Base-by-base conservation (phyloP, 2,888 invertebrate genomes). In the Callyntrura guangdongensis region DNA sequence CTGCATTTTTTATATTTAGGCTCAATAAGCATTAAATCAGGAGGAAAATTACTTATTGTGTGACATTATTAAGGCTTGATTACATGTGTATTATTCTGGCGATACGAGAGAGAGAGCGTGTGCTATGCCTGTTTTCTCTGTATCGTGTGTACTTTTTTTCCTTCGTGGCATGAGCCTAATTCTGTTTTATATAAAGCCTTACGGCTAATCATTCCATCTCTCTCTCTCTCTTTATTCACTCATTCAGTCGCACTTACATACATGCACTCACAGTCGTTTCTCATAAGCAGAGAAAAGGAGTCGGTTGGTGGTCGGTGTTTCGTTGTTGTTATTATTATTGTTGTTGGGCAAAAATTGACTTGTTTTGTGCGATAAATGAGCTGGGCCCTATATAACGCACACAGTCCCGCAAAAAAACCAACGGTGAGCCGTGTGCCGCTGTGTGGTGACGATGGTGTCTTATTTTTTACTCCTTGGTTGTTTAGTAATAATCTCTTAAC, bases 31-130 rank as follows among this genome's bases (percentile, higher is more conserved):
- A 90, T 90, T 90, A 90, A 90, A 90, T 90, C 90, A 90, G 90
- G 90, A 90, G 90, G 90, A 90, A 90, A 90, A 90, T 90, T 90
- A 90, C 90, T 90, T 86, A 86, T 90, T 90, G 90, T 90, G 90
- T 86, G 86, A 90, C 90, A 90, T 90, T 90, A 90, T 90, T 86
- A 86, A 90, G 83, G 86, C 86, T 90, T 90, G 90, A 90, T 90
- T 90, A 90, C 90, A 84, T 69, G 89, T 79, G 89, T 79, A 89
- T 84, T 89, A 49, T 77, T 77, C 49, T 77, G 69, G 45, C 20
- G 61, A 61, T 53, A 9, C 53, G 53, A 53, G 53, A 53, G 64
- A 25, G 27, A 22, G 67, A 22, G 77, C 77, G 69, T 69, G 47
- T 49, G 47, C 25, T 22, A 49, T 22, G 49, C 25, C 20, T 59